A percentile compares a stretch with the other conserved stretches of the same genome.
phyloP scores from a whole-genome alignment of 2,888 invertebrate genomes.

The Blastobasis adustella region DNA sequence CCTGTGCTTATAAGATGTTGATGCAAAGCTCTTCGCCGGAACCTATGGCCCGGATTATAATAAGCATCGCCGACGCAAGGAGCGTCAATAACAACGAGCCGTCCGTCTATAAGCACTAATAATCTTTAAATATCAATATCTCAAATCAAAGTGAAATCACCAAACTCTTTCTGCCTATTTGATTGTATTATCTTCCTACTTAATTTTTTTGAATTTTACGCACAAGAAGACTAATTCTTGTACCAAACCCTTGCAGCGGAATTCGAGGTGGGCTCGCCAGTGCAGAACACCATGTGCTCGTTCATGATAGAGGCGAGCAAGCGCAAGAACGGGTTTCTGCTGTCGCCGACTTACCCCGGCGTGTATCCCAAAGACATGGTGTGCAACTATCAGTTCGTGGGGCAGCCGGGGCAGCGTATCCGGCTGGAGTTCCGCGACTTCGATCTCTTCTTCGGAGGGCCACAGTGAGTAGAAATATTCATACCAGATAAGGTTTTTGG shows the following conservation, averaged over 20 bases:
- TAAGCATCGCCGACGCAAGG: too few relatives aligned
- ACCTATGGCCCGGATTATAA: too few relatives aligned
- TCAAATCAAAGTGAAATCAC: too few relatives aligned
- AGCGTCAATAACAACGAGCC: too few relatives aligned
- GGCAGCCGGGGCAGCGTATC: slow-evolving; percentile 91
- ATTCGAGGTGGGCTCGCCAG: slow-evolving; percentile 93
- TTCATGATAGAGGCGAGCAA: slow-evolving; percentile 86
- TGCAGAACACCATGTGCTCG: slow-evolving; percentile 90
- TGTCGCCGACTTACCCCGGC: slow-evolving; percentile 99
- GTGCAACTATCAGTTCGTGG: slow-evolving; percentile 95
- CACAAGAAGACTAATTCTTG: too few relatives aligned
- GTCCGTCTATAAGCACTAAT: too few relatives aligned
- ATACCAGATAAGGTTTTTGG: background rate
- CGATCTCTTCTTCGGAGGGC: slow-evolving; percentile 98
- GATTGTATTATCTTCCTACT: too few relatives aligned
- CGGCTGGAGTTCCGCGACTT: slow-evolving; percentile 98
- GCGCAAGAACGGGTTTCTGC: slow-evolving; percentile 87
- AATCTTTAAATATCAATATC: too few relatives aligned
- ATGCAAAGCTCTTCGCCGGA: too few relatives aligned
- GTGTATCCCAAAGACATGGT: slow-evolving; percentile 97
- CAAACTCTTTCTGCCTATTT: too few relatives aligned
- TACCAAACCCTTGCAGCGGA: slow-evolving; percentile 77
- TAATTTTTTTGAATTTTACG: too few relatives aligned
- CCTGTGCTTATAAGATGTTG: too few relatives aligned
- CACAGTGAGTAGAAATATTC: slow-evolving; percentile 85